phyloP scores from a whole-genome alignment of 2,113 vertebrate species.

The Cynocephalus volans region DNA sequence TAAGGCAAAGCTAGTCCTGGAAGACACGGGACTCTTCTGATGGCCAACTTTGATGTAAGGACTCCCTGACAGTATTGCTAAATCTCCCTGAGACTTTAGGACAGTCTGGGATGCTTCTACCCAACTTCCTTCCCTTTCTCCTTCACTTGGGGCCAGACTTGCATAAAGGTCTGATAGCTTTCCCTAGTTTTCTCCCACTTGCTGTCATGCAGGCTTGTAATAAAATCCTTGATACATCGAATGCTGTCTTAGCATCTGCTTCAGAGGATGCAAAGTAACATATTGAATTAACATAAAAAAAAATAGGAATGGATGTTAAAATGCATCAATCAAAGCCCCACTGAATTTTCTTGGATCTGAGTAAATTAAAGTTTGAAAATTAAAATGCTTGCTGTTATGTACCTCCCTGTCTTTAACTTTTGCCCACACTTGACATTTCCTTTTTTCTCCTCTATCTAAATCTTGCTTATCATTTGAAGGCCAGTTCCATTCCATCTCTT shows the following conservation, averaged over 20 bases:
- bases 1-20: not conserved
- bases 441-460: not conserved
- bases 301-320: not conserved
- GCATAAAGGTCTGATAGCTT: not conserved
- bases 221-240: not conserved
- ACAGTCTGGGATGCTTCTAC: not conserved
- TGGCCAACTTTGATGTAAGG: not conserved
- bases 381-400: not conserved
- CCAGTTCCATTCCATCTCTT: not conserved
- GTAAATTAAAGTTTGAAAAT: slow-evolving; percentile 16
- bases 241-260: not conserved
- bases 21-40: not conserved
- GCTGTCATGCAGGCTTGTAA: not conserved
- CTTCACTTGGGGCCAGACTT: not conserved
- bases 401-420: not conserved
- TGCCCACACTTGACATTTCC: not conserved
- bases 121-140: not conserved
- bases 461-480: not conserved
- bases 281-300: not conserved
- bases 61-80: too few species aligned
- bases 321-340: not conserved
- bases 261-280: not conserved
- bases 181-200: not conserved
- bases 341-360: not conserved
- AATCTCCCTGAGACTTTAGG: not conserved